Conservation (phyloP, 2,888 invertebrate species). For the Cinara cedri region DNA sequence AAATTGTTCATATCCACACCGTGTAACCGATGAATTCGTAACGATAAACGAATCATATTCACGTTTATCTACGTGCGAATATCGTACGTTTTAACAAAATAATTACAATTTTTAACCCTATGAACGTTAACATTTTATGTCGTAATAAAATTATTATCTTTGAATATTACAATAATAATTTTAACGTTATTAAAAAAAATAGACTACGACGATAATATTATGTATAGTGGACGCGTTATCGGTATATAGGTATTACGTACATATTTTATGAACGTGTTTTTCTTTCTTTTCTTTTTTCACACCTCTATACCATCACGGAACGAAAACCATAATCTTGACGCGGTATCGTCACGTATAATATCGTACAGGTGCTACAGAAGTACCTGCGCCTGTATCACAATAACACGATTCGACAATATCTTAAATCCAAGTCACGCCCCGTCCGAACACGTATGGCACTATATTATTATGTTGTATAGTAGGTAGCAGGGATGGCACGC, state of each 20-base stretch:
- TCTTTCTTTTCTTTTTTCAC: background rate
- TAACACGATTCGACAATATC: background rate
- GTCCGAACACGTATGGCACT: slow-evolving; percentile 11
- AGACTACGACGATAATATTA: too few relatives aligned
- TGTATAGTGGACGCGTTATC: background rate
- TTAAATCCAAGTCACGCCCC: slow-evolving; percentile 25
- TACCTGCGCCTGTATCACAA: background rate
- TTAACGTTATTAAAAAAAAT: too few relatives aligned
- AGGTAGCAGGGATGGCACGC: background rate
- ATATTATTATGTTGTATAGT: background rate
- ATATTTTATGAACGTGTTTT: background rate
- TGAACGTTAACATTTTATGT: too few relatives aligned
- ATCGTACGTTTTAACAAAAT: too few relatives aligned
- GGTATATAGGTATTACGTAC: background rate
- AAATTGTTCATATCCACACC: too few relatives aligned
- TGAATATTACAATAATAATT: too few relatives aligned
- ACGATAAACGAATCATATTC: too few relatives aligned
- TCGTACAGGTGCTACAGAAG: background rate
- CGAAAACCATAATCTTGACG: background rate
- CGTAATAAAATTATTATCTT: too few relatives aligned
- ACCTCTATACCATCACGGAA: background rate
- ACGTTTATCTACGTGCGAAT: too few relatives aligned
- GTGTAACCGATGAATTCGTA: too few relatives aligned
- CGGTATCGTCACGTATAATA: background rate
- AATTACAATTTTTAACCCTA: too few relatives aligned